Percentiles rank a stretch among this genome's conserved stretches.
Evolutionary conservation across 2,113 vertebrate genomes (phyloP).

Genomic region (Meles meles): DNA sequence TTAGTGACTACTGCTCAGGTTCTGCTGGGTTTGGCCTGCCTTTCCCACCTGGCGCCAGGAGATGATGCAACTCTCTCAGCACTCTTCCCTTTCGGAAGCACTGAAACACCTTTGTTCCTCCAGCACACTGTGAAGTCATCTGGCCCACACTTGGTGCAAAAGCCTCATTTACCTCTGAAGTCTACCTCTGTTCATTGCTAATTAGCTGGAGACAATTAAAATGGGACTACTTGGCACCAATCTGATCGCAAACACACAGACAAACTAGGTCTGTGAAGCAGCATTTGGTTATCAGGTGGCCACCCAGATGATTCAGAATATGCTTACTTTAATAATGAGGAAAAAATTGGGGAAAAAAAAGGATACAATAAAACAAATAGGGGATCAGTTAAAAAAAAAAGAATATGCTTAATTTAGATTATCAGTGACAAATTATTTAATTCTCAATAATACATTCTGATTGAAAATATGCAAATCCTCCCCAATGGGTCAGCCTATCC

Average conservation of each 20-base stretch:
- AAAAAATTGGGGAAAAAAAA: neutral
- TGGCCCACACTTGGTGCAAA: neutral
- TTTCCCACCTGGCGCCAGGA: neutral
- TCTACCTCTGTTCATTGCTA: neutral
- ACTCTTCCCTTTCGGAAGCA: neutral
- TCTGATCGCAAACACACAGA: neutral
- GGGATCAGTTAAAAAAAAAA: neutral
- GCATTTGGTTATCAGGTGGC: neutral
- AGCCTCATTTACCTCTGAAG: conserved; percentile 10
- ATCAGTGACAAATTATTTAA: conserved; percentile 4
- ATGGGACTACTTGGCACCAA: neutral
- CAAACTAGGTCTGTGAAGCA: neutral
- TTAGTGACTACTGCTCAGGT: neutral
- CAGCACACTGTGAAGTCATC: neutral
- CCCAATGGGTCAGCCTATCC: neutral
- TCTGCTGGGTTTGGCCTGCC: neutral
- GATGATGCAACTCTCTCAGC: neutral
- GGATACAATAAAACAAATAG: neutral
- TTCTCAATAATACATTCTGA: neutral
- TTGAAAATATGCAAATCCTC: neutral
- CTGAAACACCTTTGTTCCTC: conserved; percentile 23
- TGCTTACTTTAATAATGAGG: neutral
- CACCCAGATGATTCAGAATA: neutral
- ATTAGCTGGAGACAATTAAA: conserved; percentile 26
- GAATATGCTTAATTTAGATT: neutral